These are phyloP conservation scores for Zygogramma bicolorata DNA, from an alignment of 2,888 invertebrate species.

Conservation along the genomic window DNA sequence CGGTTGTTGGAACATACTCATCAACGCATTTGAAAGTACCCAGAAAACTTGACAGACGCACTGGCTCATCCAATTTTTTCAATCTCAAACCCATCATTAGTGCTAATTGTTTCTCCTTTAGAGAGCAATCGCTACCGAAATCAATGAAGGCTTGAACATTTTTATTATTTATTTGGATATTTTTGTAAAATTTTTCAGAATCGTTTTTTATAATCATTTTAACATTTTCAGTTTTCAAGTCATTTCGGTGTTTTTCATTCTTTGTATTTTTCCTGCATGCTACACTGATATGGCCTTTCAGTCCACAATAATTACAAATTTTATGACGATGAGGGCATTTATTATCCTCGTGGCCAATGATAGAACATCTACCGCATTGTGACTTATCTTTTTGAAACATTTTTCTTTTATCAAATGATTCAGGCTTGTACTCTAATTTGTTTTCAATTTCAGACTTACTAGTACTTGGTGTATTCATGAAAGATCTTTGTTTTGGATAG, in stretches of 20 bases:
- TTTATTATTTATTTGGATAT: constrained; percentile 11
- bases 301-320: background rate
- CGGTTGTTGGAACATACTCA: background rate
- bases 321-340: constrained; percentile 5
- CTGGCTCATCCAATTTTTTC: background rate
- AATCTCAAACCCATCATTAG: background rate
- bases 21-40: background rate
- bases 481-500: background rate
- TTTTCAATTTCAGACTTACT: constrained; percentile 1
- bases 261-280: constrained; percentile 1
- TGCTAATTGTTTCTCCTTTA: background rate
- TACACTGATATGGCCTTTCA: background rate
- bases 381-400: background rate
- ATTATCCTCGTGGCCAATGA: constrained; percentile 4
- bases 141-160: constrained; percentile 11
- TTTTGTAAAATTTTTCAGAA: constrained; percentile 11
- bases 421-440: background rate
- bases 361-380: constrained; percentile 10
- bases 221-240: background rate
- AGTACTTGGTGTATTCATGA: constrained; percentile 1
- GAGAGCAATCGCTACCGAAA: constrained; percentile 13
- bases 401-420: constrained; percentile 11
- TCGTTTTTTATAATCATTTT: background rate
- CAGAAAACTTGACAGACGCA: background rate
- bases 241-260: background rate